Base-by-base conservation (phyloP, 2,797 vertebrate species). In the Sebastiscus tertius region DNA sequence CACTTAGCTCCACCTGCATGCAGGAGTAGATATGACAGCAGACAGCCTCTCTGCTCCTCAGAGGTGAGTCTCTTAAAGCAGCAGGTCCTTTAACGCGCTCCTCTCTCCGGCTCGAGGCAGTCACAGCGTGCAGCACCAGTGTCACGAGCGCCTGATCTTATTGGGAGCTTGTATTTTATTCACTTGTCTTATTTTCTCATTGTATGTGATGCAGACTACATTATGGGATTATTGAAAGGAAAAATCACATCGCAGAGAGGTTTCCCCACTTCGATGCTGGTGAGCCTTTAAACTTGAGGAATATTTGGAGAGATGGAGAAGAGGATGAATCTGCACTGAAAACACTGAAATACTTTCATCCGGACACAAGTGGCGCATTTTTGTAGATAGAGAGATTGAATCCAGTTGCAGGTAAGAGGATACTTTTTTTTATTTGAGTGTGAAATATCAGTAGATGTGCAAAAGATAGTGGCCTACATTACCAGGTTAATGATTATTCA, bases 361-460 rank as follows among this genome's bases (percentile, higher is more conserved):
- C 8, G 24, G 5, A 2, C 52, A 56, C 36, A 84, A 67, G 76
- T 34, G 73, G 58, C 49, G 69, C 8, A 33, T 79, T 63, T 46
- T 39, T 34, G 27, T 34, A 3, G 65, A 73, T 4, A 54, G 27
- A 33, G 55, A 60, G 4, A 46, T 42, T 26, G 52, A 64, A 55
- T 33, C 20, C 62, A 34, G 49, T 31, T 70, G 29, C 75, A 89
- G 91, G 90, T 93, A 90, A 90, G 84, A 74, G 2, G 2, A 24
- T 29, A 75, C 46, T 67, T 78, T 24, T 27, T 29, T 63, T 54
- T 24, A 46, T 3, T 79, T 33, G 39, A 18, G 9, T 27, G 31
- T n/a, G n/a, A 33, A 4, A 52, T 11, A 34, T 26, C 11, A 14
- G 49, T 27, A 10, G 4, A 20, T 20, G 49, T 55, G 2, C 5